Base-by-base conservation (phyloP, 2,797 vertebrate species). In the Poeciliopsis turneri region DNA sequence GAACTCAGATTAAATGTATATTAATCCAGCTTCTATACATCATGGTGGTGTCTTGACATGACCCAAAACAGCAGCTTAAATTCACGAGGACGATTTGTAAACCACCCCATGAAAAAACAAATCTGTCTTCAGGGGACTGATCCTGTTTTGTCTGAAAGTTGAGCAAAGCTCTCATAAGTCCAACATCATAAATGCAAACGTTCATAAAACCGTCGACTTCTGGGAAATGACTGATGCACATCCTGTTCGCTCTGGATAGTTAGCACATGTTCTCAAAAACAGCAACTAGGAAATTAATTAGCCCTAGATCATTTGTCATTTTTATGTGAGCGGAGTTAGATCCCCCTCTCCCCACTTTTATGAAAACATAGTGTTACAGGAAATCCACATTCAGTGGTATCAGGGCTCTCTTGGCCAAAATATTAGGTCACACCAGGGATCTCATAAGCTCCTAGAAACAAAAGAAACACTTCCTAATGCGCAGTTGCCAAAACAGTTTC, bases 241-340 rank as follows among this genome's bases (percentile, higher is more conserved):
- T 79, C 55, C 59, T 78, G 82, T 76, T 78, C 45, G 72, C 78
- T 79, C 75, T 71, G 69, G 72, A 85, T 71, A 75, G 64, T 36
- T 61, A 71, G 47, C 84, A 81, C 79, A 82, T 83, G 84, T 73
- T 88, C 78, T 76, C 61, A 74, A 81, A 84, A 46, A 83, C 20
- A 28, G 61, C 45, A 33, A 81, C 85, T 86, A 82, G 90, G 89
- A 87, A 78, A 82, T 85, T 4, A 64, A 86, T 88, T 69, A 80
- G 36, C 72, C 76, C 36, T 72, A 74, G 75, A 64, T 78, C 82
- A 86, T 87, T 88, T 88, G 88, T 84, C 84, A 71, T 72, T 78
- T 81, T 84, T 78, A 74, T 70, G 70, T 43, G 61, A 68, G 68
- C 23, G 51, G 53, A 74, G 75, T 77, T 77, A 57, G n/a, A 79